A percentile compares a stretch with the other conserved stretches of the same genome.
phyloP scores from a whole-genome alignment of 2,888 invertebrate species.

The Nephrotoma appendiculata region DNA sequence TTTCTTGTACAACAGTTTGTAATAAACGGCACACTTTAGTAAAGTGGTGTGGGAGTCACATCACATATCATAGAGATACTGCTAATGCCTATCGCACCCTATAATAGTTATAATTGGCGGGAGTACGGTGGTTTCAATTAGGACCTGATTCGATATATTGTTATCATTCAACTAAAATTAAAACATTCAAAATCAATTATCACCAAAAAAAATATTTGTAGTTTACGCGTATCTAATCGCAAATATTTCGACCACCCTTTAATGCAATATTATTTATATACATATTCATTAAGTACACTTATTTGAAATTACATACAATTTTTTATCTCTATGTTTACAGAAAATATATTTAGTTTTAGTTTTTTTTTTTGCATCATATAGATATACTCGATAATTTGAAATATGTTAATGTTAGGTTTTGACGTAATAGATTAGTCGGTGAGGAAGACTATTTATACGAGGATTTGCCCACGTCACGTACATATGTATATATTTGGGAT shows the following conservation, averaged over 20 bases:
- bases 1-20: neutral
- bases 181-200: neutral
- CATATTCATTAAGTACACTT: neutral
- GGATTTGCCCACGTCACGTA: too few species aligned
- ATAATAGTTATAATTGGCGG: neutral
- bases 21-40: neutral
- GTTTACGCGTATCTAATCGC: neutral
- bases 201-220: neutral
- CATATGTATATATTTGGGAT: too few species aligned
- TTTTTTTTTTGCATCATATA: neutral
- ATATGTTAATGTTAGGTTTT: neutral
- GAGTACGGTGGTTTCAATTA: neutral
- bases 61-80: neutral
- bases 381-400: neutral
- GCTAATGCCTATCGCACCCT: neutral
- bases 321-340: neutral
- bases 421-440: neutral
- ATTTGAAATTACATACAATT: neutral
- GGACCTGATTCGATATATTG: neutral
- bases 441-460: neutral
- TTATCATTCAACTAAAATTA: neutral
- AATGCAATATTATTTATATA: neutral
- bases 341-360: neutral
- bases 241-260: neutral
- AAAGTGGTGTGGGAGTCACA: neutral